Evolutionary conservation across 2,888 invertebrate species (phyloP), one percentile per base, ranked within the genome.

Genomic region (Polydrusus tereticollis): DNA sequence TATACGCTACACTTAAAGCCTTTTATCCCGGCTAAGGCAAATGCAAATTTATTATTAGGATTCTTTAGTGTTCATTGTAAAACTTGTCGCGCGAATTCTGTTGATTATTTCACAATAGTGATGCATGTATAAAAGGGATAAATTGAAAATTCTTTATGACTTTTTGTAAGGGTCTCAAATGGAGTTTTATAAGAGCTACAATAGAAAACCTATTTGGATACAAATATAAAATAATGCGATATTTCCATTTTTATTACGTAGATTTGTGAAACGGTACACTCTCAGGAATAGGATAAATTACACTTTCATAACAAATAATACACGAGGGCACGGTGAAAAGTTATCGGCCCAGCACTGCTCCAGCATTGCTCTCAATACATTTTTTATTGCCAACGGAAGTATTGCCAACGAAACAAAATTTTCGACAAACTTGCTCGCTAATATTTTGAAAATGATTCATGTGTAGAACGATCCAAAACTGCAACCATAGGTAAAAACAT

Each of bases 31-130:
- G 26, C 26, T 52, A 52, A 52, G 29, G 29, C 26, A 29, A 26
- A 52, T 52, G 52, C 52, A 52, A 52, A 52, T 52, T 52, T 52
- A 29, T 52, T 52, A 14, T 52, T 52, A 29, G 26, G 5, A 52
- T 52, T 52, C 52, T 23, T 52, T 52, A 29, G 52, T 52, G 52
- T 52, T 26, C 52, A 29, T 29, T 29, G 29, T 29, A 7, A 14
- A 52, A 52, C 16, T 29, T 52, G 52, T 52, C 26, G 3, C 1
- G 52, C 14, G 29, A 29, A 52, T 52, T 29, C 52, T 52, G 52
- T 52, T 52, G 14, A 52, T 29, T 52, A 52, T 52, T 52, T 52
- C 8, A 52, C 29, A 52, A 29, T 52, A 16, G 52, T 8, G 52
- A 1, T 52, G 52, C 26, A 52, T 29, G 29, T 50, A 21, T 23